Base-by-base conservation (phyloP, 2,113 vertebrate genomes). In the Anguilla rostrata region DNA sequence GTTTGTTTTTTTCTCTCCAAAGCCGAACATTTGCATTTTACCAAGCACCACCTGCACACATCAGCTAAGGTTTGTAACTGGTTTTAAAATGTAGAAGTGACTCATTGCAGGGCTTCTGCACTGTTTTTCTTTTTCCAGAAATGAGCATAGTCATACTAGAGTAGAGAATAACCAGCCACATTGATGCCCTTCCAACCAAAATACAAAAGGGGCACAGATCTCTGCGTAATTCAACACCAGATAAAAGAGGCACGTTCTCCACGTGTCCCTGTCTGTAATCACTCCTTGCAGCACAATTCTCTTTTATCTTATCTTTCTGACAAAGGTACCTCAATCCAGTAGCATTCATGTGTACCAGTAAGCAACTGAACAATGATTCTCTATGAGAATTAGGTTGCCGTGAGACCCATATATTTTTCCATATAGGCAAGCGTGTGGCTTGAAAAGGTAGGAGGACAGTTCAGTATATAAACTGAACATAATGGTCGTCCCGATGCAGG, bases 231-330 rank as follows among this genome's bases (percentile, higher is more conserved):
- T 3, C 6, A 84, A 83, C 46, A 15, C 0, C 14, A 53, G 86
- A 89, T 84, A 85, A 56, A 83, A 83, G 81, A 86, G 56, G n/a
- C 1, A n/a, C 3, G 79, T 11, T 86, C 78, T 82, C 85, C 49
- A 20, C 82, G 84, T 90, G 86, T 78, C 87, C 85, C 39, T 20
- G 81, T 49, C 20, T 18, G 40, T 12, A 79, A 88, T 87, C 78
- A 22, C 49, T 82, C 57, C 87, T 26, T 5, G 22, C 26, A 14
- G 60, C n/a, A 46, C 18, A 84, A 84, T 15, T 43, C 66, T 39
- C 0, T 40, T 81, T 87, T 87, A 90, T 89, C 89, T 87, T 90
- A 90, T 89, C 89, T 88, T 86, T 84, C 66, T 78, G 84, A 84
- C 41, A 78, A 41, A 82, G 34, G 63, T 16, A 29, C 82, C 83